These are phyloP conservation scores for Chloropsis cyanopogon DNA, from an alignment of 2,113 vertebrate species.

Conservation along the genomic window DNA sequence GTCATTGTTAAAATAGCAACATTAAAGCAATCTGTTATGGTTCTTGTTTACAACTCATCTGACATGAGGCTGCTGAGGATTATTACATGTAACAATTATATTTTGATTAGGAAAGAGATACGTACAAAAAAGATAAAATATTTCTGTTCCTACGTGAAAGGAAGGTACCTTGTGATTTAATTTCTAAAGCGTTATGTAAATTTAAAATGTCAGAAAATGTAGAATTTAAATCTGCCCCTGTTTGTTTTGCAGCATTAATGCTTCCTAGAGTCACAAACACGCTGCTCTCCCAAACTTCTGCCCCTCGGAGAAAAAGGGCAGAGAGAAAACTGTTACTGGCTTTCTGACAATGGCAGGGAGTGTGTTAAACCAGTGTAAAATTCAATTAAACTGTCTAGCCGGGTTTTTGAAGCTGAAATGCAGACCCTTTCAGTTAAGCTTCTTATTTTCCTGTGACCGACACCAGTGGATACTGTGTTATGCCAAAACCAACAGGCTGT, in stretches of 20 bases:
- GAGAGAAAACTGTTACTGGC: slow-evolving; percentile 78
- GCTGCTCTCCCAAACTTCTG: slow-evolving; percentile 71
- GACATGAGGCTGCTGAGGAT: slow-evolving; percentile 5
- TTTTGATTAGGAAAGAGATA: slow-evolving; percentile 45
- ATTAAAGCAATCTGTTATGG: slow-evolving; percentile 45
- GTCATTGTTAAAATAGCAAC: slow-evolving; percentile 32
- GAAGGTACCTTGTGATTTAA: slow-evolving; percentile 12
- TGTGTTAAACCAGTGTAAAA: slow-evolving; percentile 88
- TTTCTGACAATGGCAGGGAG: slow-evolving; percentile 80
- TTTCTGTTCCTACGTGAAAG: neutral
- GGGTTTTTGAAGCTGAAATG: slow-evolving; percentile 87
- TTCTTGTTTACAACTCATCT: slow-evolving; percentile 44
- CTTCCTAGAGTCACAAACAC: slow-evolving; percentile 38
- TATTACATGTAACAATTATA: slow-evolving; percentile 54
- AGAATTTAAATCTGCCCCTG: slow-evolving; percentile 21
- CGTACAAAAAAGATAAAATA: neutral
- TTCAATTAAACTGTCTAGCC: slow-evolving; percentile 88
- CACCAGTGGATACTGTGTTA: slow-evolving; percentile 83
- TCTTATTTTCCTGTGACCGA: slow-evolving; percentile 86
- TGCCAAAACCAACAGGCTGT: slow-evolving; percentile 89
- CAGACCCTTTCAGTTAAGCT: slow-evolving; percentile 87
- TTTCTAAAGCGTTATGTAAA: neutral
- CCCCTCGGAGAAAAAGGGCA: slow-evolving; percentile 66
- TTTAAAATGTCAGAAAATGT: slow-evolving; percentile 29
- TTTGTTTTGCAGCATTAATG: slow-evolving; percentile 51